Evolutionary conservation across 2,113 vertebrate species (phyloP).

Genomic region (Colaptes auratus): DNA sequence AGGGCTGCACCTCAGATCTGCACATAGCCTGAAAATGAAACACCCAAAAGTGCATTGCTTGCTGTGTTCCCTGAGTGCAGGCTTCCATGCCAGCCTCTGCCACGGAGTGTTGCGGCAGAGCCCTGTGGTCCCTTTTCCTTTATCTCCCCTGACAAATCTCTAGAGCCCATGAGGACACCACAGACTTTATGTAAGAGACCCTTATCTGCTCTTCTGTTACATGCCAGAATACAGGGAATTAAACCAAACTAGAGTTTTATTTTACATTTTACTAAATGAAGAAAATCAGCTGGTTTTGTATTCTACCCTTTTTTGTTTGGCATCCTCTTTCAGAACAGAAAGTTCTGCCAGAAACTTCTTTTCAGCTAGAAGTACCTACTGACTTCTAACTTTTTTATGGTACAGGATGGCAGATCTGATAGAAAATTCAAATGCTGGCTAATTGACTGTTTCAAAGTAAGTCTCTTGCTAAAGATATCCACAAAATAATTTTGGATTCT

Average conservation of each 20-base stretch:
- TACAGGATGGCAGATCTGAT: neutral
- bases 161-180: neutral
- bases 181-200: neutral
- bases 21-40: neutral
- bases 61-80: neutral
- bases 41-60: too few species aligned
- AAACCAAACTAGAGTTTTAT: neutral
- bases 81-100: neutral
- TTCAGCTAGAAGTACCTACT: neutral
- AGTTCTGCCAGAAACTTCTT: neutral
- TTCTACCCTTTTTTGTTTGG: neutral
- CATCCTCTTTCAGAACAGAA: neutral
- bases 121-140: neutral
- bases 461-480: neutral
- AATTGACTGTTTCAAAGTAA: conserved; percentile 10
- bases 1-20: neutral
- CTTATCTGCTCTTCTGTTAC: neutral
- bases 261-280: neutral
- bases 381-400: neutral
- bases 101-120: neutral
- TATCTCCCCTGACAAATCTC: neutral
- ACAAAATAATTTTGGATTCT: neutral
- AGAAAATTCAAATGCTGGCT: neutral
- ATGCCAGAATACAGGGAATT: neutral
- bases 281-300: neutral